Evolutionary conservation across 2,888 invertebrate genomes (phyloP).

Genomic region (Trisateles emortualis): DNA sequence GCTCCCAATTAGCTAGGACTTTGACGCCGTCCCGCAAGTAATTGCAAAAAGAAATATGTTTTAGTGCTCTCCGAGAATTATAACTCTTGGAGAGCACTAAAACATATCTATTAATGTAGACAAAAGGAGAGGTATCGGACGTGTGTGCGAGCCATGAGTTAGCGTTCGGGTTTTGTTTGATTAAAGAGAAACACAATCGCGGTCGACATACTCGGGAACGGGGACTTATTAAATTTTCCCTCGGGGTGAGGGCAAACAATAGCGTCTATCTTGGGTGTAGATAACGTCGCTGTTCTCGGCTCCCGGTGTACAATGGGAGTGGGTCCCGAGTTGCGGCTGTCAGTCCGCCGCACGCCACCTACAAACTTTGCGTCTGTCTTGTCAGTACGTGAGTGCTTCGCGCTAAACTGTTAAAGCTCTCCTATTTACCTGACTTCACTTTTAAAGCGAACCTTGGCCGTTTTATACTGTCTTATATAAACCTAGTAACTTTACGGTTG

Average conservation of each 20-base stretch:
- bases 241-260: constrained; percentile 75
- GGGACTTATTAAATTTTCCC: constrained; percentile 79
- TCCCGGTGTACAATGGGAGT: constrained; percentile 66
- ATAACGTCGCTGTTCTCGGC: constrained; percentile 74
- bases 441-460: constrained; percentile 17
- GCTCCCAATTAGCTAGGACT: constrained; percentile 83
- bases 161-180: constrained; percentile 68
- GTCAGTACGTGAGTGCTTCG: constrained; percentile 52
- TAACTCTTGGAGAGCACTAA: too few relatives aligned
- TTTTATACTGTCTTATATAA: background rate
- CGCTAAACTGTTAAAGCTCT: constrained; percentile 52
- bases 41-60: constrained; percentile 81
- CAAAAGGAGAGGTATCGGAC: constrained; percentile 47
- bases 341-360: constrained; percentile 64
- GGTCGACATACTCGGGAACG: constrained; percentile 66
- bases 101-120: constrained; percentile 67
- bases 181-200: constrained; percentile 75
- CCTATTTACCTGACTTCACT: constrained; percentile 37
- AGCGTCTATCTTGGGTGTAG: constrained; percentile 75
- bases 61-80: constrained; percentile 70
- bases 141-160: constrained; percentile 48
- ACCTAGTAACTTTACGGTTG: background rate
- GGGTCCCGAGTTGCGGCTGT: constrained; percentile 61
- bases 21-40: constrained; percentile 71
- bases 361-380: constrained; percentile 69